Percentiles rank a stretch among this genome's conserved stretches.
These are phyloP conservation scores for Colostygia pectinataria DNA, from an alignment of 2,888 invertebrate species.

Conservation along the genomic window DNA sequence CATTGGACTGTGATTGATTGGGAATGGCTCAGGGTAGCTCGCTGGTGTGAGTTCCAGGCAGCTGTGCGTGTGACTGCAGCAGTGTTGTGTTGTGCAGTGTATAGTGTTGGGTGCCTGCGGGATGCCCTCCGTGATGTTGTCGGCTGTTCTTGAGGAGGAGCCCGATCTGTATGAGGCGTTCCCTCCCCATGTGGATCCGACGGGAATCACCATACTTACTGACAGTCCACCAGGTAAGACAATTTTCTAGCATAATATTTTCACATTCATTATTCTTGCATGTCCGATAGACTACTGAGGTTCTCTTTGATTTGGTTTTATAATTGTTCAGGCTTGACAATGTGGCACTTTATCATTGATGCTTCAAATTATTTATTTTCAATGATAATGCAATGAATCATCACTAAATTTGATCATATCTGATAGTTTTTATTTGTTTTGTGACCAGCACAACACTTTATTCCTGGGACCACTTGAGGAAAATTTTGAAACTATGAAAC, in stretches of 20 bases:
- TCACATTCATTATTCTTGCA: too few relatives aligned
- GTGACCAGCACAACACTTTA: too few relatives aligned
- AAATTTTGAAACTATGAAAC: background rate
- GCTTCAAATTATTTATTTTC: background rate
- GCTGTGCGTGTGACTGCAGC: slow-evolving; percentile 36
- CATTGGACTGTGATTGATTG: slow-evolving; percentile 43
- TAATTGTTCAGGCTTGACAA: background rate
- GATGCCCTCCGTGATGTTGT: slow-evolving; percentile 87
- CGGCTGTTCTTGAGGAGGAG: slow-evolving; percentile 89
- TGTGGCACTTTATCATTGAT: slow-evolving; percentile 27
- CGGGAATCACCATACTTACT: slow-evolving; percentile 88
- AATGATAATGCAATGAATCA: slow-evolving; percentile 2
- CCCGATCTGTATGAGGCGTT: slow-evolving; percentile 90
- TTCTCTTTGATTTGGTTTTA: too few relatives aligned
- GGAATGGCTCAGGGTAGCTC: slow-evolving; percentile 70
- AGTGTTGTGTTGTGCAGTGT: slow-evolving; percentile 74
- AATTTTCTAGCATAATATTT: background rate
- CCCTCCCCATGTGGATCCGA: slow-evolving; percentile 91
- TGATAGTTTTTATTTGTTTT: too few relatives aligned
- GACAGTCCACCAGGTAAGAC: slow-evolving; percentile 83
- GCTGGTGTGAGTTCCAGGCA: slow-evolving; percentile 65
- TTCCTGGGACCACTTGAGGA: background rate
- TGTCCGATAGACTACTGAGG: too few relatives aligned
- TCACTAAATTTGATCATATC: too few relatives aligned
- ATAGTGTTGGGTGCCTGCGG: slow-evolving; percentile 64